Conservation (phyloP, 2,113 vertebrate genomes). For the Boleophthalmus pectinirostris region DNA sequence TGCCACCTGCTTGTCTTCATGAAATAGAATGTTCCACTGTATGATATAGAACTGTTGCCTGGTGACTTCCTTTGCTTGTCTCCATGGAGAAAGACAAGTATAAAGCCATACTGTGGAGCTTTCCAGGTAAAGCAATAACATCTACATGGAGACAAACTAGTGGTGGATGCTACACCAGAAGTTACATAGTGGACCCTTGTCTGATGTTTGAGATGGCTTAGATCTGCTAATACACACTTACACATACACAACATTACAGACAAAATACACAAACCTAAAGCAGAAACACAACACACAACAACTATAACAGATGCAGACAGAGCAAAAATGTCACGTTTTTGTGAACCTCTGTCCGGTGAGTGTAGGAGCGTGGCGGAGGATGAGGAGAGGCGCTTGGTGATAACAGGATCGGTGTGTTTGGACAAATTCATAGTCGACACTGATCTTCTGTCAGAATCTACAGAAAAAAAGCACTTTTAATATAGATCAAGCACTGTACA, state of each 20-base stretch:
- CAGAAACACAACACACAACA: not conserved
- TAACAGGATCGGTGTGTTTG: conserved; percentile 94
- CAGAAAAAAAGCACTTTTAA: conserved; percentile 21
- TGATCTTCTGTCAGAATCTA: conserved; percentile 94
- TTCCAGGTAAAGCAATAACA: too few relatives aligned
- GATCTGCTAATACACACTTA: not conserved
- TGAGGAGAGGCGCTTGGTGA: conserved; percentile 96
- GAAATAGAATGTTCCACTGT: too few relatives aligned
- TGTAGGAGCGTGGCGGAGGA: conserved; percentile 97
- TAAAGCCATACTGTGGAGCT: too few relatives aligned
- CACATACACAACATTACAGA: not conserved
- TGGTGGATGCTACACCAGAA: too few relatives aligned
- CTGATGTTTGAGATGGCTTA: too few relatives aligned
- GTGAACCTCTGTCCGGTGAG: conserved; percentile 93
- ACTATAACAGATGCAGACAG: not conserved
- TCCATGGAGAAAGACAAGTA: too few relatives aligned
- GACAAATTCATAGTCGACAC: conserved; percentile 98
- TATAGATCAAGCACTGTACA: not conserved
- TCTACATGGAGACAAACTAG: too few relatives aligned
- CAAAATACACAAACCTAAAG: conserved; percentile 10
- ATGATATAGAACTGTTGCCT: too few relatives aligned
- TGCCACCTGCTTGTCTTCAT: too few relatives aligned
- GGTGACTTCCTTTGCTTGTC: too few relatives aligned
- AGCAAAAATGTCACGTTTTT: not conserved
- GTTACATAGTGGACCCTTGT: too few relatives aligned